Base-by-base conservation (phyloP, 2,888 invertebrate species). In the Leucania comma region DNA sequence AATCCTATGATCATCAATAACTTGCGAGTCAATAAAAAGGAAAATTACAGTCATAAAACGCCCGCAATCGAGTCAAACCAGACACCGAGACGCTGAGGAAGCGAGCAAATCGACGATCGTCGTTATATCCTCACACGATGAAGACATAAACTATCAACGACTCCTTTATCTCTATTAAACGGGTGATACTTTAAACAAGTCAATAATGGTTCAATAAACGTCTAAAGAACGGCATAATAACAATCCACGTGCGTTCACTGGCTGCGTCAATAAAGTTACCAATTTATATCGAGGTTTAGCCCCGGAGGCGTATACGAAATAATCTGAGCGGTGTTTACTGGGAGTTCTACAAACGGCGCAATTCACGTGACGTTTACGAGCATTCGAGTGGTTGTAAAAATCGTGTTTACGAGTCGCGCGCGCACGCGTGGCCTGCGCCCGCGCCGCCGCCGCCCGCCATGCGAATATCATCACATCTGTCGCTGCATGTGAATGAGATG, bases 151-250 rank as follows among this genome's bases (percentile, higher is more conserved):
- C 91, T 91, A 94, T 91, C 89, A 90, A 88, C 90, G 87, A 90
- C 92, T 93, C 93, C 94, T 95, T 94, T 95, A 95, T 95, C 95
- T 94, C 93, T 94, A 95, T 94, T 94, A 95, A 95, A 90, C 92
- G 91, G 91, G 91, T 93, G 93, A 95, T 95, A 95, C 93, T 94
- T 95, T 95, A 95, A 95, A 95, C 95, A 94, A 94, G 93, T 94
- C 95, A 95, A 95, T 96, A 95, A 95, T 93, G 93, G 92, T 94
- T 92, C 95, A 94, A 95, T 96, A 95, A 96, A 95, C 90, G 95
- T 95, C 95, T 88, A 91, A 92, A 92, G 94, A 93, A 94, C 93
- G 93, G 94, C 93, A 94, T 95, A 95, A 95, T 95, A 96, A 95
- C 93, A 93, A 94, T 92, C 94, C 94, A 92, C 95, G 94, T 93